Evolutionary conservation across 1,140 invertebrate genomes (phyloP).

Genomic region (Coelopa frigida): DNA sequence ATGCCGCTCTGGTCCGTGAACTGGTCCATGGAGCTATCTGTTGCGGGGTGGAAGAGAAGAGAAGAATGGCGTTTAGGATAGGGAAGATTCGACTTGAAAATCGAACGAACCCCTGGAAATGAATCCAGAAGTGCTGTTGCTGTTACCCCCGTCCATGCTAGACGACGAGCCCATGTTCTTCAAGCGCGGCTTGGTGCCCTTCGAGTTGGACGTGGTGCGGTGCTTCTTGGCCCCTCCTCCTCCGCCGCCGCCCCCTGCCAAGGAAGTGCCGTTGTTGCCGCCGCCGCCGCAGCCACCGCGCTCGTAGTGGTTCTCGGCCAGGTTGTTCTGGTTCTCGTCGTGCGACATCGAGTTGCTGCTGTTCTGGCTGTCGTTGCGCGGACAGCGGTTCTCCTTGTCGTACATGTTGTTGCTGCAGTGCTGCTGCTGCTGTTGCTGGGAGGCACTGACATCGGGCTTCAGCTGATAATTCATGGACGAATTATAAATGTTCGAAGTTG

Average conservation of each 20-base stretch:
- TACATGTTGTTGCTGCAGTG: slow-evolving; percentile 8
- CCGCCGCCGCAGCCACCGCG: slow-evolving; percentile 25
- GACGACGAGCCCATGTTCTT: slow-evolving; percentile 38
- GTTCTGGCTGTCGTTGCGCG: slow-evolving; percentile 40
- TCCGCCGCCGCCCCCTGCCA: background rate
- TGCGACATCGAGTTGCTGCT: slow-evolving; percentile 25
- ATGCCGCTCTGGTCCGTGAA: slow-evolving; percentile 70
- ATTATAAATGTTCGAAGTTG: slow-evolving; percentile 26
- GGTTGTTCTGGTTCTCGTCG: slow-evolving; percentile 24
- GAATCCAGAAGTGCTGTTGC: slow-evolving; percentile 42
- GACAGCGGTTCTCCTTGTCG: slow-evolving; percentile 19
- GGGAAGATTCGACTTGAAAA: background rate
- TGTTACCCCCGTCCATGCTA: slow-evolving; percentile 25
- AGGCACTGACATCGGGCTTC: background rate
- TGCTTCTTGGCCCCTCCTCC: slow-evolving; percentile 45
- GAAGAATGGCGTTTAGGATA: background rate
- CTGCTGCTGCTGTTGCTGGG: slow-evolving; percentile 25
- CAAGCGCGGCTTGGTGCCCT: slow-evolving; percentile 41
- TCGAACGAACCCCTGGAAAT: slow-evolving; percentile 40
- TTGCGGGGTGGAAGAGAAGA: no score
- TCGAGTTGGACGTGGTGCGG: slow-evolving; percentile 47
- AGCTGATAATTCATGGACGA: slow-evolving; percentile 39
- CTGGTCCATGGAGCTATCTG: slow-evolving; percentile 76
- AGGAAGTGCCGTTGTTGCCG: slow-evolving; percentile 9
- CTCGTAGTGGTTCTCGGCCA: slow-evolving; percentile 22